Percentiles rank a stretch among this genome's conserved stretches.
phyloP scores from a whole-genome alignment of 1,140 invertebrate genomes.

The Ectropis grisescens region DNA sequence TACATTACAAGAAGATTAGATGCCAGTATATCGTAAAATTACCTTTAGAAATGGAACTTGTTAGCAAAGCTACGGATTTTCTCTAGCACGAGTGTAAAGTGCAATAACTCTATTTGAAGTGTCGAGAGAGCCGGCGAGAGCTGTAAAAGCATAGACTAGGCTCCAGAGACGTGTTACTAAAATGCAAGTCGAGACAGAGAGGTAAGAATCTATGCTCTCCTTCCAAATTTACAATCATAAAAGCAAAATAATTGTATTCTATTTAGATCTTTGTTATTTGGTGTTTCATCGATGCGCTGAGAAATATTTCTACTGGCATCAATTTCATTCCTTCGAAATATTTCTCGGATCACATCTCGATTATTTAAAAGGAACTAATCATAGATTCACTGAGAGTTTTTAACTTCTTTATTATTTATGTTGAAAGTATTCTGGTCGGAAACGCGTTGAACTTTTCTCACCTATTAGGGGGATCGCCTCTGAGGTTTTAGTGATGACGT shows the following conservation, averaged over 20 bases:
- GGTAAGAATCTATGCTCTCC: slow-evolving; percentile 33
- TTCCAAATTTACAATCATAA: slow-evolving; percentile 26
- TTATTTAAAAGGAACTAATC: no score
- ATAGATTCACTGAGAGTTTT: no score
- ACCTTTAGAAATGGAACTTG: slow-evolving; percentile 18
- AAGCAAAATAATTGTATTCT: slow-evolving; percentile 36
- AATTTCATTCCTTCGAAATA: slow-evolving; percentile 13
- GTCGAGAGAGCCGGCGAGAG: slow-evolving; percentile 31
- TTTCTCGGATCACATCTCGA: slow-evolving; percentile 32
- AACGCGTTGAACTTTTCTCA: slow-evolving; percentile 71
- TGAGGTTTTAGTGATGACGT: slow-evolving; percentile 97
- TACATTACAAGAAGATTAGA: slow-evolving; percentile 46
- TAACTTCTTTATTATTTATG: slow-evolving; percentile 24
- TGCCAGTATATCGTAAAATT: slow-evolving; percentile 21
- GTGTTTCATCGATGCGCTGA: slow-evolving; percentile 35
- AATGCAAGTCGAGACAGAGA: slow-evolving; percentile 44
- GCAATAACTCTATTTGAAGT: slow-evolving; percentile 40
- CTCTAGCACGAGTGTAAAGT: slow-evolving; percentile 28
- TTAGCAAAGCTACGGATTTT: slow-evolving; percentile 14
- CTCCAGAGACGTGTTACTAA: slow-evolving; percentile 38
- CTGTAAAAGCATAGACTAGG: slow-evolving; percentile 40
- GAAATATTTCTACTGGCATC: slow-evolving; percentile 26
- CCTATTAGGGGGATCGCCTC: slow-evolving; percentile 98
- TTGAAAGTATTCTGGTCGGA: slow-evolving; percentile 13
- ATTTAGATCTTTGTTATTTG: slow-evolving; percentile 40